phyloP scores from a whole-genome alignment of 2,888 invertebrate genomes.

The Boloria selene region DNA sequence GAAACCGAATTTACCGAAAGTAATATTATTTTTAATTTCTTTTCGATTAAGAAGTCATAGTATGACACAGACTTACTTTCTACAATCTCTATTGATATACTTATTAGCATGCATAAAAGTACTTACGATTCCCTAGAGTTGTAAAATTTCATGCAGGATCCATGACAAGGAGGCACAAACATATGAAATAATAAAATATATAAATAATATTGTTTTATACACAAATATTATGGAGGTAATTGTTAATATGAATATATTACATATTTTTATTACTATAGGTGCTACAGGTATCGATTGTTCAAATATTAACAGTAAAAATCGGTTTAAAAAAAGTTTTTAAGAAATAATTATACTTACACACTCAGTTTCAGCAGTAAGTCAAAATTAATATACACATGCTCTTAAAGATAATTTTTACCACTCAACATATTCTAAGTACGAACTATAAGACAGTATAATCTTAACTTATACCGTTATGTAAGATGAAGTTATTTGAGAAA shows the following conservation, averaged over 20 bases:
- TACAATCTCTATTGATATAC: not conserved
- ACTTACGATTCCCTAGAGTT: constrained; percentile 80
- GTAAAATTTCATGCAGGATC: constrained; percentile 76
- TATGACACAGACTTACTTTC: constrained; percentile 1
- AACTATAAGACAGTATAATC: too few relatives aligned
- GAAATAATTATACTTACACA: not conserved
- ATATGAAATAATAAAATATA: constrained; percentile 56
- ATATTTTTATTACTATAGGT: not conserved
- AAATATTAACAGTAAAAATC: not conserved
- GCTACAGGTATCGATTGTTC: not conserved
- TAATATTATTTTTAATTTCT: too few relatives aligned
- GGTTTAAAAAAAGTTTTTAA: not conserved
- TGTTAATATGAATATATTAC: not conserved
- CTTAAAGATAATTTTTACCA: too few relatives aligned
- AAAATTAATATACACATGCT: not conserved
- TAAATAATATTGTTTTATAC: constrained; percentile 11
- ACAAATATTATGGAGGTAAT: not conserved
- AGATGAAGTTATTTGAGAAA: too few relatives aligned
- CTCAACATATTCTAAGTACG: too few relatives aligned
- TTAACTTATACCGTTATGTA: too few relatives aligned
- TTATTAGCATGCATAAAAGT: constrained; percentile 49
- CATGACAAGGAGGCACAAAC: constrained; percentile 71
- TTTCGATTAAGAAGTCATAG: too few relatives aligned
- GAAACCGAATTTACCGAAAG: too few relatives aligned
- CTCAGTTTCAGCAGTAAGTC: not conserved